Conservation (phyloP, 2,888 invertebrate species). For the Charanyca ferruginea region DNA sequence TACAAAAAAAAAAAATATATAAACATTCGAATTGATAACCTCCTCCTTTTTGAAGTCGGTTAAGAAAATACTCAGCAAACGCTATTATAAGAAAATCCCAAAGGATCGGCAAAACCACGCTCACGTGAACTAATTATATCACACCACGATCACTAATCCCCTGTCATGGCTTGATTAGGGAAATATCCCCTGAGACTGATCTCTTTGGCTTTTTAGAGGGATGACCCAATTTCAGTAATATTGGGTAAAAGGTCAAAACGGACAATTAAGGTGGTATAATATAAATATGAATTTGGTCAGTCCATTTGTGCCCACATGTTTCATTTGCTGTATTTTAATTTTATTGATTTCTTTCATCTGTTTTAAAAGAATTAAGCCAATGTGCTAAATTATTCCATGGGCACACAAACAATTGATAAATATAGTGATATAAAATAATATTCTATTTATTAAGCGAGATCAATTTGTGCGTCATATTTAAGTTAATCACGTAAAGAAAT, state of each 20-base stretch:
- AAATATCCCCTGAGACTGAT: conserved; percentile 44
- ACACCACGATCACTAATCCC: conserved; percentile 39
- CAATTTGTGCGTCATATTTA: no score
- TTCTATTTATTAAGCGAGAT: no score
- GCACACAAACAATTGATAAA: no score
- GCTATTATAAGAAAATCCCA: neutral
- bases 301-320: neutral
- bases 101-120: conserved; percentile 11
- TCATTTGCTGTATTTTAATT: neutral
- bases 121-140: conserved; percentile 51
- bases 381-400: no score
- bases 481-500: no score
- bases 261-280: neutral
- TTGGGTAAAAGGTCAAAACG: conserved; percentile 7
- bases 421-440: no score
- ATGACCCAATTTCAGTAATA: conserved; percentile 30
- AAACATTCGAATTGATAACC: no score
- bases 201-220: conserved; percentile 39
- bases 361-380: no score
- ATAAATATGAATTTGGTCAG: neutral
- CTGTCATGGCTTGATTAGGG: conserved; percentile 49
- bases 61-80: neutral
- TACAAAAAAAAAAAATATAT: no score
- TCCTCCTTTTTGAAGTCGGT: no score
- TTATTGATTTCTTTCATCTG: no score